These are phyloP conservation scores for Cephalopterus ornatus DNA, from an alignment of 2,113 vertebrate genomes.

Conservation along the genomic window DNA sequence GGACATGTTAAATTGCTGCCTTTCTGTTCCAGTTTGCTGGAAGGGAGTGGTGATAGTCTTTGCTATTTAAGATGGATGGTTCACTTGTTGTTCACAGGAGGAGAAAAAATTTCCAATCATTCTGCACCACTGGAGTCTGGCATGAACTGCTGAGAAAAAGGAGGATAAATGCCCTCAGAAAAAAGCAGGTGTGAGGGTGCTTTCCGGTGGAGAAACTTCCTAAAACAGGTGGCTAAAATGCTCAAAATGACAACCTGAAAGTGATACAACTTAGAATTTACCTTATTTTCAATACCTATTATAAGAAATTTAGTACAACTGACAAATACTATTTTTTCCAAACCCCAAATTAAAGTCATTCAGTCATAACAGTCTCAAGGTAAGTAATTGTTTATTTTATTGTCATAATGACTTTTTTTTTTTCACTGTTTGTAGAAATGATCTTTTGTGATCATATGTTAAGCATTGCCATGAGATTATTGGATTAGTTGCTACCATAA, in stretches of 20 bases:
- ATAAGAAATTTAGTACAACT: not conserved
- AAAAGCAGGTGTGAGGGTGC: constrained; percentile 8
- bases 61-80: constrained; percentile 41
- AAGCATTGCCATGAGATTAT: not conserved
- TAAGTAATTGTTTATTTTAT: not conserved
- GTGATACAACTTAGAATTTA: not conserved
- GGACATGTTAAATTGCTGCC: not conserved
- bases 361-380: not conserved
- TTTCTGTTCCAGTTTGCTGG: not conserved
- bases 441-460: not conserved
- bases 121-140: constrained; percentile 61
- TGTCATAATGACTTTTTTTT: not conserved
- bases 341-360: not conserved
- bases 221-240: not conserved
- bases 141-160: constrained; percentile 14
- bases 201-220: not conserved
- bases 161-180: constrained; percentile 29
- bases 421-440: not conserved
- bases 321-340: not conserved
- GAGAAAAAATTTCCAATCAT: constrained; percentile 61
- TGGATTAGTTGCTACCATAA: not conserved
- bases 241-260: not conserved
- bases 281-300: not conserved
- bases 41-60: not conserved
- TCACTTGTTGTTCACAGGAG: constrained; percentile 51